A percentile compares a stretch with the other conserved stretches of the same genome.
Conservation (phyloP, 92 coral and sea anemone species). For the Scolanthus callimorphus region DNA sequence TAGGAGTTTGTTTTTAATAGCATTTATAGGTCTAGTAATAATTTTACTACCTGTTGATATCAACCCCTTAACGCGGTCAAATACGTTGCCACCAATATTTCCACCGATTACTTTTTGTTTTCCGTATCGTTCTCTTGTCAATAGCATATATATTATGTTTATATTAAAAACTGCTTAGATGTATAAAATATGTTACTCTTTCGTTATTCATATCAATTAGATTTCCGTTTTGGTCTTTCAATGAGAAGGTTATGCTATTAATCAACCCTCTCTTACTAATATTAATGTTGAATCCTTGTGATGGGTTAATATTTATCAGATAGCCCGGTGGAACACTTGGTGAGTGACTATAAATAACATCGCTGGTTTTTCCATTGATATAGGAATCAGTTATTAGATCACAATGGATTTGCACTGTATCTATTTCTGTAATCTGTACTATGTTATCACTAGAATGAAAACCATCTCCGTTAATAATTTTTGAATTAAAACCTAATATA, state of each 20-base stretch:
- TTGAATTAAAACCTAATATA: constrained; percentile 13
- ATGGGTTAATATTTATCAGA: neutral
- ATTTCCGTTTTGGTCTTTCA: neutral
- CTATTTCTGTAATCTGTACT: constrained; percentile 20
- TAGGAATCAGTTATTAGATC: constrained; percentile 1
- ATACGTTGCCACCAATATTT: constrained; percentile 1
- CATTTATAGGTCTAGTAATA: neutral
- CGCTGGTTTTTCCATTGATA: constrained; percentile 2
- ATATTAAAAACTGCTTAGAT: neutral
- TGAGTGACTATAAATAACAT: neutral
- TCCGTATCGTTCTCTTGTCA: neutral
- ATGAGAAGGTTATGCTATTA: neutral
- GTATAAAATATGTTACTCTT: neutral
- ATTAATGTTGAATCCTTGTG: neutral
- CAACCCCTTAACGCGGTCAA: neutral
- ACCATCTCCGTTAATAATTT: constrained; percentile 18
- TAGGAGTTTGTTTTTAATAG: neutral
- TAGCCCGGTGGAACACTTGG: constrained; percentile 10
- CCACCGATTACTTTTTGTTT: constrained; percentile 5
- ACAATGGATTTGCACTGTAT: constrained; percentile 6
- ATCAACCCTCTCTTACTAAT: constrained; percentile 2
- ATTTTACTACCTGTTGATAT: neutral
- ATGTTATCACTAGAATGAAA: constrained; percentile 1
- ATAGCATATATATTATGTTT: constrained; percentile 1
- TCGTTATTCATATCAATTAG: constrained; percentile 1